Base-by-base conservation (phyloP, 2,888 invertebrate species). In the Pandemis cinnamomeana region DNA sequence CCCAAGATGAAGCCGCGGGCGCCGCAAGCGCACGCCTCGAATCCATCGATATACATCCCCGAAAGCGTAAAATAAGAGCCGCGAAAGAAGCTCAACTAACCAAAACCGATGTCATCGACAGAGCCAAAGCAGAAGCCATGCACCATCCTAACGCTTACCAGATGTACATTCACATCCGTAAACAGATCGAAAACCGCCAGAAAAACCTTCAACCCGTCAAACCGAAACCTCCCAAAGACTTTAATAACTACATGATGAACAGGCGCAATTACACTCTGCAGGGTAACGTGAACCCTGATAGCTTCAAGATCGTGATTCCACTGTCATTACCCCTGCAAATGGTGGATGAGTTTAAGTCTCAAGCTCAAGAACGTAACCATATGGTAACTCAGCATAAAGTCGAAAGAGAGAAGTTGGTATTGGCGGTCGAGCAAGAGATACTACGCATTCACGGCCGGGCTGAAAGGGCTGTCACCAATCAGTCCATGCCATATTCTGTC, bases 381-480 rank as follows among this genome's bases (percentile, higher is more conserved):
- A 76, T 93, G 55, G 82, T 87, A 73, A 86, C 95, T 64, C 88
- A 96, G 89, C 97, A 97, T 86, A 95, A 96, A 0, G 96, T 97
- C 2, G 97, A 97, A 84, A 97, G 98, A 87, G 98, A 98, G 85
- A 98, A 98, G 84, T 89, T 98, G 72, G 97, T 97, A n/a, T 88
- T 98, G 70, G 96, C 97, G 5, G 97, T 97, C 0, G 98, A 98
- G 84, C 98, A 98, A 84, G 98, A 98, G 93, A 98, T 98, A 77
- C 92, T 98, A 61, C 90, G 98, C 71, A 98, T 98, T 1, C 98
- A 98, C 86, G 97, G 97, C 0, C 95, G 97, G 82, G 98, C 98
- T 1, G 98, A 98, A 0, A 92, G 98, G 80, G 98, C 98, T 42
- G 91, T 97, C 77, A 97, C 97, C 46, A 98, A 98, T 87, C 98